Evolutionary conservation across 2,888 invertebrate species (phyloP).

Genomic region (Merodon equestris): DNA sequence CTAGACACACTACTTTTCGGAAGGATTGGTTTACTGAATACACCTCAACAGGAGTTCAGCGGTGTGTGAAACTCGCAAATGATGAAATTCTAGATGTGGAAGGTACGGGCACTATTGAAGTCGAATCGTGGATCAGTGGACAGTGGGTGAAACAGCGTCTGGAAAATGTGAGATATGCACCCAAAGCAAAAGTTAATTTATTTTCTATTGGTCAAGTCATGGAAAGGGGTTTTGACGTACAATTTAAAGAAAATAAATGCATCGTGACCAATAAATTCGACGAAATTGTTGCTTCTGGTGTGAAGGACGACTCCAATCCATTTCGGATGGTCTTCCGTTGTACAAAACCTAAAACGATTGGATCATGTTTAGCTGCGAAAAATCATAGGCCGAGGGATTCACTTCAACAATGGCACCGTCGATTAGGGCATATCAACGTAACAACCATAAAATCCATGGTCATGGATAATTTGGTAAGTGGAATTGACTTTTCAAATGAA

Average conservation of each 20-base stretch:
- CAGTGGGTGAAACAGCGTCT: conserved; percentile 3
- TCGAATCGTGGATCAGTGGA: conserved; percentile 24
- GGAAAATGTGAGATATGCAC: conserved; percentile 22
- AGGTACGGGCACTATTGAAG: too few species aligned
- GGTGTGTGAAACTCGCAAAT: conserved; percentile 20
- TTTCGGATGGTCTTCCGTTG: too few species aligned
- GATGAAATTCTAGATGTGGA: conserved; percentile 19
- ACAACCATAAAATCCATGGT: neutral
- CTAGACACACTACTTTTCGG: neutral
- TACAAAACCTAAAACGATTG: too few species aligned
- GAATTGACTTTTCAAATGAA: too few species aligned
- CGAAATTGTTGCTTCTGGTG: neutral
- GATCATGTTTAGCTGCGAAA: neutral
- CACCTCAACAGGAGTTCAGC: neutral
- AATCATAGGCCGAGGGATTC: neutral
- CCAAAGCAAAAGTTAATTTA: conserved; percentile 21
- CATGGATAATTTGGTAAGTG: too few species aligned
- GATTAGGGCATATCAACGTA: neutral
- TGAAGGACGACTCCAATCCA: neutral
- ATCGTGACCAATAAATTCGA: neutral
- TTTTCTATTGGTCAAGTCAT: conserved; percentile 22
- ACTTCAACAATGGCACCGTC: neutral
- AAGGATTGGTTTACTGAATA: neutral
- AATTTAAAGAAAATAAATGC: neutral
- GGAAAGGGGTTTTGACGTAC: neutral